Evolutionary conservation across 2,888 invertebrate species (phyloP), one percentile per base, ranked within the genome.

Genomic region (Julus scandinavius): DNA sequence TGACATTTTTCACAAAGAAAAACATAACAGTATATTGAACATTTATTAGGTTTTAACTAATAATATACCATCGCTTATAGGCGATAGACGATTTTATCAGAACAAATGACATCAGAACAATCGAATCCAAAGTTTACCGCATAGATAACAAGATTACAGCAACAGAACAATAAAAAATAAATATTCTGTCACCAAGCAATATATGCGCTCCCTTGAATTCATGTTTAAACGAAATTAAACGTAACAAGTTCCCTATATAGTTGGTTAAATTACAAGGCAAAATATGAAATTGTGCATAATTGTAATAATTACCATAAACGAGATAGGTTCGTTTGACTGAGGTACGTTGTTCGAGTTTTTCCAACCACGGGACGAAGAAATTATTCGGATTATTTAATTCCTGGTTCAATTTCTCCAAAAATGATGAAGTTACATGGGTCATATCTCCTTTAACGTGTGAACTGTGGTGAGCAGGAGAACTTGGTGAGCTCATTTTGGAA

Each of bases 301-400:
- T 86, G 45, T 9, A 5, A 45, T 85, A 85, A 85, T 94, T 93
- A 97, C 97, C 97, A 90, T 95, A 91, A 93, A 96, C 96, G 90
- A 97, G 91, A 92, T 97, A 96, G 45, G 95, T 92, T 90, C 97
- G 94, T 91, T 95, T 95, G 87, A 97, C 93, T 91, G 96, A 96
- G 90, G 95, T 95, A 92, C 95, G 95, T 90, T 93, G 92, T 92
- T 97, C 97, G 6, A 94, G 93, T 89, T 93, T 92, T 41, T 94
- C 94, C 90, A 97, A 88, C 54, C 86, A 63, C 5, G 87, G 87
- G 7, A 86, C 86, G 54, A 86, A 86, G 86, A 86, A 45, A 86
- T 86, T 9, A n/a, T n/a, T 40, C 17, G 50, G 86, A 86, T 86
- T 13, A 29, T 40, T 85, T 6, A 85, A 13, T 85, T 85, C 85